Evolutionary conservation across 2,888 invertebrate genomes (phyloP), one percentile per base, ranked within the genome.

Genomic region (Tineola bisselliella): DNA sequence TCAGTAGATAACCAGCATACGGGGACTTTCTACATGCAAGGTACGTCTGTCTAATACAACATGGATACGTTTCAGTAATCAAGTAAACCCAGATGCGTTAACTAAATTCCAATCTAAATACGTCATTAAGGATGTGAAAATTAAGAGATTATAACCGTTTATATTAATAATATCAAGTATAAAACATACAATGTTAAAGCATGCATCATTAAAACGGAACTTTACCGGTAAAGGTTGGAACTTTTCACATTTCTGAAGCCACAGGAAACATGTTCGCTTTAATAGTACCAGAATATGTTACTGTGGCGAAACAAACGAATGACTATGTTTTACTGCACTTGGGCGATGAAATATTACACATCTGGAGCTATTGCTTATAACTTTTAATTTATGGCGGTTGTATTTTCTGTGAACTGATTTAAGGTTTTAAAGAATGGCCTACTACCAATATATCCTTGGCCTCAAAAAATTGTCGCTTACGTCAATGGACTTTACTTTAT

Each of bases 181-280:
- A 58, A 33, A 58, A 58, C 56, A 10, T 56, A 56, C 58, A 33
- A 58, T 58, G 31, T 44, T 43, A 60, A 60, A 48, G 60, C 48
- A 60, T 48, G 60, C 48, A 43, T 48, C 60, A 60, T 60, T 60
- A 60, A 60, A 60, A 17, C 25, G 17, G 17, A 59, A 60, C 48
- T 60, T 60, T 30, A 44, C 44, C 60, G 60, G 44, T 48, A 48
- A 33, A 60, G 60, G 58, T 58, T 33, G 44, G 60, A 60, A 60
- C 60, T 60, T 60, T 60, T 48, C 60, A 48, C 60, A 60, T 60
- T 60, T 60, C 48, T 30, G 48, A 60, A 60, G 60, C 60, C 60
- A 13, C 60, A 60, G 44, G 48, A 59, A 60, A 58, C 54, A 48
- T 60, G 60, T 48, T 30, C 60, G 48, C 31, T 48, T 44, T 60